Conservation (phyloP, 1,140 invertebrate species). For the Hyles vespertilio region DNA sequence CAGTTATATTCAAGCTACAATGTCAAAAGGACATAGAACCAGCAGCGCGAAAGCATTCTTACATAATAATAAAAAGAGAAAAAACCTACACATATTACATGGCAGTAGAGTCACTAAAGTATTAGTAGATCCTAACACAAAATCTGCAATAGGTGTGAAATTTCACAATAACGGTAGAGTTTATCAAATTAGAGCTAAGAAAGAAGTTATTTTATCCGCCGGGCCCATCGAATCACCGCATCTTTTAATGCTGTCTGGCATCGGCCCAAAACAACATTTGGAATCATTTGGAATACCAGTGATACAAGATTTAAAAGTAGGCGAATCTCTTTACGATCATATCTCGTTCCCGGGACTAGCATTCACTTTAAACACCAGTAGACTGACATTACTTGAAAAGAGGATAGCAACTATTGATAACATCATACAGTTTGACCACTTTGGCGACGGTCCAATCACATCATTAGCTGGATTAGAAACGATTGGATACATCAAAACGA, state of each 20-base stretch:
- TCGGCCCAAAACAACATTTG: constrained; percentile 82
- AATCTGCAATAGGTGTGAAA: constrained; percentile 80
- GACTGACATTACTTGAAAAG: constrained; percentile 61
- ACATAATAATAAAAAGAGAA: constrained; percentile 75
- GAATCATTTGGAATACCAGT: constrained; percentile 80
- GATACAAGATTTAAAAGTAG: constrained; percentile 82
- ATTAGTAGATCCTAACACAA: constrained; percentile 76
- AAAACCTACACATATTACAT: constrained; percentile 80
- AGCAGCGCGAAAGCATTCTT: constrained; percentile 78
- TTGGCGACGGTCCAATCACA: constrained; percentile 74
- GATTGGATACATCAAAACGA: constrained; percentile 79
- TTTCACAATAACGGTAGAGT: constrained; percentile 71
- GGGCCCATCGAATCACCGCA: constrained; percentile 88
- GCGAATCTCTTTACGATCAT: constrained; percentile 85
- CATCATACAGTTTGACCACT: constrained; percentile 65
- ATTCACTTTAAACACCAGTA: constrained; percentile 76
- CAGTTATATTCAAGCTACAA: constrained; percentile 81
- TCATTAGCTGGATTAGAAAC: constrained; percentile 79
- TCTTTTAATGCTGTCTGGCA: constrained; percentile 87
- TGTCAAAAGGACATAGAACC: constrained; percentile 65
- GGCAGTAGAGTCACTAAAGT: constrained; percentile 79
- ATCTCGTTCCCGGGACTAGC: constrained; percentile 80
- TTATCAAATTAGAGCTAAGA: constrained; percentile 76
- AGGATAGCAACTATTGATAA: constrained; percentile 66
- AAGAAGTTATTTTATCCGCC: constrained; percentile 83